Percentiles rank a stretch among this genome's conserved stretches.
These are phyloP conservation scores for Lepus townsendii DNA, from an alignment of 2,797 vertebrate genomes.

Conservation along the genomic window DNA sequence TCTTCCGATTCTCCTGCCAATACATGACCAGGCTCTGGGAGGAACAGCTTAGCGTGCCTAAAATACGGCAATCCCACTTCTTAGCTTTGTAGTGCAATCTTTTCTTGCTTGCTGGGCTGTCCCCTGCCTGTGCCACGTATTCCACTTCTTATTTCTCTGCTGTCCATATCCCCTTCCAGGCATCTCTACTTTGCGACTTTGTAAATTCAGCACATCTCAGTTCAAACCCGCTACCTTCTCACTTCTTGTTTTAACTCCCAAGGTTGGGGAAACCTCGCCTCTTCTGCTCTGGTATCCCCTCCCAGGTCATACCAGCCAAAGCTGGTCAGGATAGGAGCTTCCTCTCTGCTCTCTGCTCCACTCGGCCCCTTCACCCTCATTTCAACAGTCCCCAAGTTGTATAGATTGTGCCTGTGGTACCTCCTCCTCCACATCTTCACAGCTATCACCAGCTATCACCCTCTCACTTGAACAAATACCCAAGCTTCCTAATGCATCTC, in stretches of 20 bases:
- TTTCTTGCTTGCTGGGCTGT: background rate
- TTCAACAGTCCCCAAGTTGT: background rate
- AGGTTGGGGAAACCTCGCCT: background rate
- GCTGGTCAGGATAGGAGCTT: background rate
- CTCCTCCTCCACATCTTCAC: background rate
- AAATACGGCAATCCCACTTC: background rate
- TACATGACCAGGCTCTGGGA: conserved; percentile 18
- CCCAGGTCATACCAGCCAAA: background rate
- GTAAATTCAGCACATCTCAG: background rate
- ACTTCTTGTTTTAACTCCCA: background rate
- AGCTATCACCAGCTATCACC: background rate
- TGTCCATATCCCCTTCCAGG: background rate
- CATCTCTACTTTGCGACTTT: background rate
- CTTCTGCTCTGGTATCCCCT: background rate
- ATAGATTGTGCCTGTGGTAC: background rate
- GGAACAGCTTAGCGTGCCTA: background rate
- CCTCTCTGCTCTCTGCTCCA: background rate
- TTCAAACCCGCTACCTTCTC: background rate
- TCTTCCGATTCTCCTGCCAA: conserved; percentile 57
- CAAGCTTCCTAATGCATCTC: background rate
- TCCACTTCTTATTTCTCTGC: background rate
- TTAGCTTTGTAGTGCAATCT: background rate
- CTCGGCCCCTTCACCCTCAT: background rate
- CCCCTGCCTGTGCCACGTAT: background rate
- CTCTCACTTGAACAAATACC: background rate